These are phyloP conservation scores for Lepidocolaptes lacrymiger DNA, from an alignment of 2,797 vertebrate species.

Conservation along the genomic window DNA sequence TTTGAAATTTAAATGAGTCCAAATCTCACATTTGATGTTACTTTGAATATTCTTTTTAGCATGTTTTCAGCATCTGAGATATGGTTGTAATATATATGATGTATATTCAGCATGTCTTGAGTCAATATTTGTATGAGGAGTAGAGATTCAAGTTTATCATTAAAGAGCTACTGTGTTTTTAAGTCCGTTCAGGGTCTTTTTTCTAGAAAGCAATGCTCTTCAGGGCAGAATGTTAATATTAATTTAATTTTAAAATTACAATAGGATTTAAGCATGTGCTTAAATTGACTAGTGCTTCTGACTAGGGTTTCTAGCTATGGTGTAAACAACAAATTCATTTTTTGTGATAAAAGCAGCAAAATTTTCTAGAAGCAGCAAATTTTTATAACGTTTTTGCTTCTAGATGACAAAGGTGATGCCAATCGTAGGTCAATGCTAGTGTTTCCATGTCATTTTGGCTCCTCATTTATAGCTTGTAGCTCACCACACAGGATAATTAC, in stretches of 20 bases:
- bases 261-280: neutral
- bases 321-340: neutral
- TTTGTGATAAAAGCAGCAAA: neutral
- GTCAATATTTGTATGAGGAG: neutral
- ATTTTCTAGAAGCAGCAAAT: neutral
- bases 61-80: neutral
- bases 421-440: neutral
- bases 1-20: neutral
- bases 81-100: neutral
- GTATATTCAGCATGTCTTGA: neutral
- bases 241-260: neutral
- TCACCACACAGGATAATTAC: neutral
- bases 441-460: neutral
- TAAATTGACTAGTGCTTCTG: neutral
- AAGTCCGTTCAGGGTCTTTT: neutral
- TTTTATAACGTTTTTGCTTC: neutral
- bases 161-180: neutral
- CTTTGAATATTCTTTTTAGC: neutral
- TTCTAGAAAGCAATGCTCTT: neutral
- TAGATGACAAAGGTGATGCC: neutral
- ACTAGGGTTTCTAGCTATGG: neutral
- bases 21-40: neutral
- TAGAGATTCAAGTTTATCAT: neutral
- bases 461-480: neutral
- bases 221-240: neutral